Percentiles rank a stretch among this genome's conserved stretches.
These are phyloP conservation scores for Diadophis punctatus DNA, from an alignment of 2,113 vertebrate genomes.

Conservation along the genomic window DNA sequence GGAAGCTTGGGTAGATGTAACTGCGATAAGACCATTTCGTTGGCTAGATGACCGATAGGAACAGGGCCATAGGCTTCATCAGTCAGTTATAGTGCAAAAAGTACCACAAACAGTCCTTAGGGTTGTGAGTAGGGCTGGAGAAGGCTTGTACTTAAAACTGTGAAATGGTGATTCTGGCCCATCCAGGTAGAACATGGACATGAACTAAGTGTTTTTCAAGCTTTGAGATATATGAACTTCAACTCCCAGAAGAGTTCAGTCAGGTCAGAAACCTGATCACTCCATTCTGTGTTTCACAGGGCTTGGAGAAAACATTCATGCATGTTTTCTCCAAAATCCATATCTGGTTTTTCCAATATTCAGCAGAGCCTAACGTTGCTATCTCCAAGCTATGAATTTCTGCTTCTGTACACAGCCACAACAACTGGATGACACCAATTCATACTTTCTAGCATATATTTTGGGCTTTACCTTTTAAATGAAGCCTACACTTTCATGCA, in stretches of 20 bases:
- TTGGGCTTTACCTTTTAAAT: neutral
- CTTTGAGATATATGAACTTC: neutral
- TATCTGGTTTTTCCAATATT: neutral
- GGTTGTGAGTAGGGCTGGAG: neutral
- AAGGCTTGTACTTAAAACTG: neutral
- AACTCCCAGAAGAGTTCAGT: neutral
- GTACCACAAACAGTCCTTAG: neutral
- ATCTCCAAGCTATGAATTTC: neutral
- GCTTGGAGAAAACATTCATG: neutral
- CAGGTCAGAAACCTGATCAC: neutral
- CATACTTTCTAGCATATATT: neutral
- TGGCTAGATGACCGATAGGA: neutral
- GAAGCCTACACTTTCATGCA: neutral
- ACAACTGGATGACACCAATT: neutral
- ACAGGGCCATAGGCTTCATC: neutral
- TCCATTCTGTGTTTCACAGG: neutral
- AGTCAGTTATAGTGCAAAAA: neutral
- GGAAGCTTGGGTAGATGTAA: neutral
- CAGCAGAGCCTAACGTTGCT: neutral
- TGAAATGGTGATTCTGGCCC: neutral
- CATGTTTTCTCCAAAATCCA: neutral
- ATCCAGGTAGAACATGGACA: neutral
- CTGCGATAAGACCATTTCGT: neutral
- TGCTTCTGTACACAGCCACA: neutral
- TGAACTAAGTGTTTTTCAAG: neutral